Evolutionary conservation across 23 tunicate genomes (phyloP), one percentile per base, ranked within the genome.

Genomic region (Diplosoma virens): DNA sequence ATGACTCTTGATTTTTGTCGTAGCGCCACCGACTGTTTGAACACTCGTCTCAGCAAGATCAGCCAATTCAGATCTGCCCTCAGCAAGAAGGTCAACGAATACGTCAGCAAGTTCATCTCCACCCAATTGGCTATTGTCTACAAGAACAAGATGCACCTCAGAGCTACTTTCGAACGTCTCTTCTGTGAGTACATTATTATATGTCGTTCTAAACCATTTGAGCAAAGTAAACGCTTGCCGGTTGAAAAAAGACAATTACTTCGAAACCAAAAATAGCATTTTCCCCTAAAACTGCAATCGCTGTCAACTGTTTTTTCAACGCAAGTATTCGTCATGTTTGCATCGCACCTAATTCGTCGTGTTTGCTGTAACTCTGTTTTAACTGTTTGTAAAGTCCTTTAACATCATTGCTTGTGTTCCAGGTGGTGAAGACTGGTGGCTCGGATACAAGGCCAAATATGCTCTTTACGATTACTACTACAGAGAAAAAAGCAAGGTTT

Each of bases 161-260:
- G 63, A 50, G 34, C 20, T 3, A 23, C 56, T 52, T 67, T 80
- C 65, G 21, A 24, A 22, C 28, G 24, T 33, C 65, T 80, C 55
- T 68, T 64, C 84, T 54, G 84, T 80, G 56, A 80, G 77, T 61
- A 29, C 4, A n/a, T n/a, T n/a, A n/a, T n/a, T n/a, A n/a, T n/a
- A n/a, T n/a, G n/a, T n/a, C n/a, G n/a, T n/a, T n/a, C n/a, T n/a
- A n/a, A n/a, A n/a, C n/a, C n/a, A n/a, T n/a, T n/a, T n/a, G n/a
- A n/a, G n/a, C n/a, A n/a, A n/a, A n/a, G n/a, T n/a, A n/a, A n/a
- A n/a, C n/a, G n/a, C n/a, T n/a, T n/a, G n/a, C n/a, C n/a, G n/a
- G n/a, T n/a, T n/a, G n/a, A n/a, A n/a, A n/a, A n/a, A n/a, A n/a
- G n/a, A n/a, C n/a, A n/a, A n/a, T n/a, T n/a, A n/a, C n/a, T n/a